These are phyloP conservation scores for Nezara viridula DNA, from an alignment of 2,888 invertebrate genomes.

Conservation along the genomic window DNA sequence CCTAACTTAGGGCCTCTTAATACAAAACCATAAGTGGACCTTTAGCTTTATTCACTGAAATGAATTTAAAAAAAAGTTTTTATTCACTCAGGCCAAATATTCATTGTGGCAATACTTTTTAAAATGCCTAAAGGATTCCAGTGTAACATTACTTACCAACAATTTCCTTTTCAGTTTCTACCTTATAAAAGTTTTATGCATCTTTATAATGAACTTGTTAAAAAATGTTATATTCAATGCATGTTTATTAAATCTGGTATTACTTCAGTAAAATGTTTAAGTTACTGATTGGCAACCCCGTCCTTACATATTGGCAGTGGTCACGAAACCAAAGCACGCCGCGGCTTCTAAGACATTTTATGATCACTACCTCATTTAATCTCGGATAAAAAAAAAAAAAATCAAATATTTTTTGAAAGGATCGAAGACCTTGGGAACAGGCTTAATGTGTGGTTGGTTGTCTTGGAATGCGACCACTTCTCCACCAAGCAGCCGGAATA, in stretches of 20 bases:
- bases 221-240: neutral
- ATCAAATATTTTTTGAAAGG: neutral
- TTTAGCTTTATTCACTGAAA: no score
- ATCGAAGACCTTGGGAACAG: conserved; percentile 21
- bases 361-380: neutral
- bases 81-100: no score
- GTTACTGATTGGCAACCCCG: no score
- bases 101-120: no score
- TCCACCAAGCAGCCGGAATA: conserved; percentile 6
- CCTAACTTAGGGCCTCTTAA: no score
- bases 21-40: no score
- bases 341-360: neutral
- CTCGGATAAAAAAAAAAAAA: neutral
- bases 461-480: conserved; percentile 28
- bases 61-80: no score
- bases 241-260: neutral
- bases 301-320: no score
- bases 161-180: neutral
- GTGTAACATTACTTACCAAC: no score
- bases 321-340: neutral
- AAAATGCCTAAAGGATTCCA: no score
- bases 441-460: conserved; percentile 30
- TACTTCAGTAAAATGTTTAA: neutral
- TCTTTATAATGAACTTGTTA: neutral
- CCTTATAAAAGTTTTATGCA: neutral